A percentile compares a stretch with the other conserved stretches of the same genome.
phyloP scores from a whole-genome alignment of 2,113 vertebrate species.

The Bos taurus region ARS-UCD2.0 NC_037352.1:348501-349000 shows the following conservation, averaged over 20 bases:
- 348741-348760: not conserved
- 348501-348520: not conserved
- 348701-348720: not conserved
- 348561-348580: not conserved
- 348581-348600: not conserved
- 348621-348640: not conserved
- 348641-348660: not conserved
- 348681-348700: not conserved
- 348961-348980: not conserved
- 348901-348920: not conserved
- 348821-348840: constrained; percentile 4
- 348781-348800: not conserved
- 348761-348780: not conserved
- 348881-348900: not conserved
- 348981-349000: not conserved
- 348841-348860: not conserved
- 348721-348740: not conserved
- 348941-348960: not conserved
- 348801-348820: not conserved
- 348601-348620: not conserved
- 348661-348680: not conserved
- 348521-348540: not conserved
- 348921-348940: not conserved
- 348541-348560: not conserved
- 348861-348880: not conserved